Evolutionary conservation across 2,888 invertebrate genomes (phyloP).

Genomic region (Nectonema munidae): DNA sequence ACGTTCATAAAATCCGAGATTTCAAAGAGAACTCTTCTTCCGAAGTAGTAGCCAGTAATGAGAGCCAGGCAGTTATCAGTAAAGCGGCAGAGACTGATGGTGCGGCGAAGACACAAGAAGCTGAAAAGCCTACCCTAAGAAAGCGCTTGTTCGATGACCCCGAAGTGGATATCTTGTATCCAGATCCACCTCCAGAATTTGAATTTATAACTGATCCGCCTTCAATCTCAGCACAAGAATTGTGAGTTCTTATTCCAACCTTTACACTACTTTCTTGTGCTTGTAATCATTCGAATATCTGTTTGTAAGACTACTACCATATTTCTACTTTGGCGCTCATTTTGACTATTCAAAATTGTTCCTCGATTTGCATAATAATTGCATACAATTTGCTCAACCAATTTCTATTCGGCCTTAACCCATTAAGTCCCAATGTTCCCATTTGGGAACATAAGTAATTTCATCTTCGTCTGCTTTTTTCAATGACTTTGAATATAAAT

Average conservation of each 20-base stretch:
- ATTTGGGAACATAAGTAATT: too few species aligned
- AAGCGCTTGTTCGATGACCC: background rate
- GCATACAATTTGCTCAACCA: too few species aligned
- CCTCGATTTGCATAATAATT: too few species aligned
- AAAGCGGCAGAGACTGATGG: slow-evolving; percentile 24
- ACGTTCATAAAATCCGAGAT: slow-evolving; percentile 83
- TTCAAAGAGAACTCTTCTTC: slow-evolving; percentile 33
- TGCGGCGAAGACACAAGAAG: slow-evolving; percentile 53
- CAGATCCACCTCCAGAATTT: slow-evolving; percentile 58
- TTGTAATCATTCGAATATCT: too few species aligned
- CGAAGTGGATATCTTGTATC: slow-evolving; percentile 32
- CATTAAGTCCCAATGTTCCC: too few species aligned
- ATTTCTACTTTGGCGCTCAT: too few species aligned
- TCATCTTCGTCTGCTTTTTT: too few species aligned
- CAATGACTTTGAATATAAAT: too few species aligned
- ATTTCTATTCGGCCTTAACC: too few species aligned
- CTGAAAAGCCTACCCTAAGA: slow-evolving; percentile 45
- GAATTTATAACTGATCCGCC: slow-evolving; percentile 88
- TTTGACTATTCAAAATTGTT: too few species aligned
- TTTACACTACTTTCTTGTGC: too few species aligned
- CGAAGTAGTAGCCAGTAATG: background rate
- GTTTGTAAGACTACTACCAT: too few species aligned
- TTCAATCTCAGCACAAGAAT: slow-evolving; percentile 76
- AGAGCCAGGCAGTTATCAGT: background rate
- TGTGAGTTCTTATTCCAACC: slow-evolving; percentile 36